These are phyloP conservation scores for Gymnocheta viridis DNA, from an alignment of 2,888 invertebrate species.

Conservation along the genomic window DNA sequence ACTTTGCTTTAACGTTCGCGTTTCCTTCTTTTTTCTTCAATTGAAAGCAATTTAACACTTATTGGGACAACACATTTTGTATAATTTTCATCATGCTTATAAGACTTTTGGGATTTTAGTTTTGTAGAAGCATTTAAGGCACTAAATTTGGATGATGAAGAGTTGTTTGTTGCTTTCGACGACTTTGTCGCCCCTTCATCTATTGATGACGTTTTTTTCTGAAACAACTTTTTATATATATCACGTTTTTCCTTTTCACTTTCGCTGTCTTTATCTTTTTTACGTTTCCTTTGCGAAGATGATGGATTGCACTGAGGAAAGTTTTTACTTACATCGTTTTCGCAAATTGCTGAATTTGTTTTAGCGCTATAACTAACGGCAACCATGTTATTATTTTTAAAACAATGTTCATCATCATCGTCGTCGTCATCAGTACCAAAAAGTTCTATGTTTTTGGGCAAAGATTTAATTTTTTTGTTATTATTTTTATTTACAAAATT, in stretches of 20 bases:
- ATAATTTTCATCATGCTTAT: neutral
- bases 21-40: slow-evolving; percentile 51
- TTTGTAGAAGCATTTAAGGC: slow-evolving; percentile 15
- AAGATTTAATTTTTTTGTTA: slow-evolving; percentile 28
- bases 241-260: slow-evolving; percentile 46
- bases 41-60: slow-evolving; percentile 35
- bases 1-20: slow-evolving; percentile 47
- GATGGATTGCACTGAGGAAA: neutral
- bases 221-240: slow-evolving; percentile 42
- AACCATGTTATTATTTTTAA: neutral
- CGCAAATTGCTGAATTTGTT: neutral
- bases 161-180: neutral
- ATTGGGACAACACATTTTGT: neutral
- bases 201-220: slow-evolving; percentile 24
- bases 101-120: slow-evolving; percentile 13
- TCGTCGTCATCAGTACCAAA: slow-evolving; percentile 67
- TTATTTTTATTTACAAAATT: neutral
- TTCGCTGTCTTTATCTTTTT: slow-evolving; percentile 38
- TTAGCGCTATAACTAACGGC: slow-evolving; percentile 1
- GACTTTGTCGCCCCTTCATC: neutral
- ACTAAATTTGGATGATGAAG: neutral
- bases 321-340: slow-evolving; percentile 26
- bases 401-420: slow-evolving; percentile 18
- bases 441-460: slow-evolving; percentile 50
- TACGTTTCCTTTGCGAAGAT: slow-evolving; percentile 57